phyloP scores from a whole-genome alignment of 1,140 invertebrate genomes.

The Zaprionus nigranus region DNA sequence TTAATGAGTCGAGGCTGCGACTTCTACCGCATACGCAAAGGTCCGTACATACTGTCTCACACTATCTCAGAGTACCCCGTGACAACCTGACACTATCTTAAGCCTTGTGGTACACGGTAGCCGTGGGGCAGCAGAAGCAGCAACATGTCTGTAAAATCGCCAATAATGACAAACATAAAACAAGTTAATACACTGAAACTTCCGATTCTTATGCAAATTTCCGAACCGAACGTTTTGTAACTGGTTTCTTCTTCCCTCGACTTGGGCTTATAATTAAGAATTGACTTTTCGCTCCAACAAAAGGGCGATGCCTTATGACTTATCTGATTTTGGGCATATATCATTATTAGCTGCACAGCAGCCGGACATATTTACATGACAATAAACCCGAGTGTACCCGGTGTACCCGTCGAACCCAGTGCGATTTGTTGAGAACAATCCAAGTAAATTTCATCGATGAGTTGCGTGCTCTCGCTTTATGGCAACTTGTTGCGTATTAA shows the following conservation, averaged over 20 bases:
- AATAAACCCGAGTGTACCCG: conserved; percentile 26
- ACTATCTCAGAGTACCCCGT: conserved; percentile 6
- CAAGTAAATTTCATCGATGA: conserved; percentile 60
- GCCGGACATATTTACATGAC: conserved; percentile 64
- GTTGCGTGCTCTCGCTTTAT: conserved; percentile 10
- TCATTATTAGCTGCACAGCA: conserved; percentile 62
- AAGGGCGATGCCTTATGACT: conserved; percentile 55
- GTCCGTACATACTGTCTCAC: background rate
- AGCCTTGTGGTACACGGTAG: conserved; percentile 59
- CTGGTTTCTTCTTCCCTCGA: conserved; percentile 51
- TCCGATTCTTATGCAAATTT: conserved; percentile 78
- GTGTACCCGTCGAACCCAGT: background rate
- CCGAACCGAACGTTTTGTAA: conserved; percentile 63
- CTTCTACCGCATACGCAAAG: background rate
- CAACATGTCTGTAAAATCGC: conserved; percentile 77
- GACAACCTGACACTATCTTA: conserved; percentile 20
- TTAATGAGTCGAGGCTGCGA: conserved; percentile 62
- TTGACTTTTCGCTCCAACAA: conserved; percentile 39
- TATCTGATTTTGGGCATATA: conserved; percentile 71
- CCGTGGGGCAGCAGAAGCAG: conserved; percentile 19
- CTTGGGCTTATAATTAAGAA: conserved; percentile 73
- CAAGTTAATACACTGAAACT: conserved; percentile 76
- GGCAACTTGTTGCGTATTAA: conserved; percentile 30
- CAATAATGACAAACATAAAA: conserved; percentile 83
- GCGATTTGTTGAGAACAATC: conserved; percentile 46